A percentile compares a stretch with the other conserved stretches of the same genome.
Conservation (phyloP, 2,888 invertebrate species). For the Drosophila paramelanica region DNA sequence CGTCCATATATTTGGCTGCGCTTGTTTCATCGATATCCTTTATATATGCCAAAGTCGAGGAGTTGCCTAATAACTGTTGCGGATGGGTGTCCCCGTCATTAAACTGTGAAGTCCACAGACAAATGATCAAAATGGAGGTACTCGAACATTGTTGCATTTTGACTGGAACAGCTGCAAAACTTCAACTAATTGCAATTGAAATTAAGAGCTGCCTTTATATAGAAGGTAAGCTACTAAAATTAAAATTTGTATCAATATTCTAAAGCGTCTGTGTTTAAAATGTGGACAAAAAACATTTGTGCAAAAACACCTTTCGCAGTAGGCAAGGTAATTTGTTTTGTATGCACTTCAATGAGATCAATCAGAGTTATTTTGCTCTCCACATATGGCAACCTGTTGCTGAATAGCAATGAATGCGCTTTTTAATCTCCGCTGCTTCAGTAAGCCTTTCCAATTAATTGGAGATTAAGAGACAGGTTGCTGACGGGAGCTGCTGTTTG, state of each 20-base stretch:
- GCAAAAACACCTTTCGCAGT: not conserved
- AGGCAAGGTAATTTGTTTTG: no score
- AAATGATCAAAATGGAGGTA: not conserved
- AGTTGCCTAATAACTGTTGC: not conserved
- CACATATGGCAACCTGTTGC: not conserved
- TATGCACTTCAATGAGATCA: no score
- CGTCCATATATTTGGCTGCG: not conserved
- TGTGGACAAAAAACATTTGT: not conserved
- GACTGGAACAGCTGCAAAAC: not conserved
- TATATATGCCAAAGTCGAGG: not conserved
- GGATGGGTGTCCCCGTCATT: not conserved
- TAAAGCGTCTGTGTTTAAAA: not conserved
- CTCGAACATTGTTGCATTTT: not conserved
- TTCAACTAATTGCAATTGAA: not conserved
- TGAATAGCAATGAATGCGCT: not conserved
- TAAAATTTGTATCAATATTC: no score
- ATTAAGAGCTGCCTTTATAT: not conserved
- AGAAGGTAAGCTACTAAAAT: not conserved
- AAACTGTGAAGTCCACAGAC: not conserved
- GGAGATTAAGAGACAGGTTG: not conserved
- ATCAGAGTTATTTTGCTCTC: no score
- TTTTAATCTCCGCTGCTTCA: constrained; percentile 3
- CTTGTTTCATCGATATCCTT: not conserved
- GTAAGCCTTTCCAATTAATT: not conserved
- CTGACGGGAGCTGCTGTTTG: not conserved